Base-by-base conservation (phyloP, 2,113 vertebrate genomes). In the Ranitomeya imitator region DNA sequence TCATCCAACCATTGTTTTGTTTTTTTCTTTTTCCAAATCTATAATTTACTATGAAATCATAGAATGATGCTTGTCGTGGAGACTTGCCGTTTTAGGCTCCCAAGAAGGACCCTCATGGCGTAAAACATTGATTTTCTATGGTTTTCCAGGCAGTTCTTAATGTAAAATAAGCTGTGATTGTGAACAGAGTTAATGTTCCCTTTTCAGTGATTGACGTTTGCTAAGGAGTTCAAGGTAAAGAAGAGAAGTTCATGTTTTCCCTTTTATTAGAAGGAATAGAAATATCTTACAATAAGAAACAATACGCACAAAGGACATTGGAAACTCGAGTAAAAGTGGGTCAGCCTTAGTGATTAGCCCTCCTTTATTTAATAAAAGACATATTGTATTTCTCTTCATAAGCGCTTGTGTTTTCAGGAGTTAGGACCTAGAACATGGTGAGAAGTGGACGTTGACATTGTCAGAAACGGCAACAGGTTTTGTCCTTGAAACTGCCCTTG, bases 231-330 rank as follows among this genome's bases (percentile, higher is more conserved):
- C 37, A 76, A 76, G 73, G 71, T 45, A 51, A 74, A 74, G 71
- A 26, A 45, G 73, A 45, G 73, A 52, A 76, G 52, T 52, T 76
- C 73, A 21, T 76, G 73, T 76, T 76, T 52, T 52, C 9, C 37
- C 45, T 76, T 76, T 52, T 52, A 76, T 51, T 5, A 45, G 71
- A 74, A 74, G 71, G 4, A 74, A 74, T 74, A 74, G 71, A 74
- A 74, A 74, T 74, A 74, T 74, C 71, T 74, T 5, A 37, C 71
- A 74, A 74, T 74, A 45, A 74, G 71, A 74, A 74, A 74, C 71
- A 74, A 74, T 76, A 2, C 16, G 12, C 73, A 76, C 73, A 76
- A 76, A 76, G 73, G 73, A 45, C 73, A 52, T 52, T 52, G 73
- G 37, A 76, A 37, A 21, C 73, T 37, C 19, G 52, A 51, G 73